Conservation (phyloP, 2,888 invertebrate species). For the Caenorhabditis becei region DNA sequence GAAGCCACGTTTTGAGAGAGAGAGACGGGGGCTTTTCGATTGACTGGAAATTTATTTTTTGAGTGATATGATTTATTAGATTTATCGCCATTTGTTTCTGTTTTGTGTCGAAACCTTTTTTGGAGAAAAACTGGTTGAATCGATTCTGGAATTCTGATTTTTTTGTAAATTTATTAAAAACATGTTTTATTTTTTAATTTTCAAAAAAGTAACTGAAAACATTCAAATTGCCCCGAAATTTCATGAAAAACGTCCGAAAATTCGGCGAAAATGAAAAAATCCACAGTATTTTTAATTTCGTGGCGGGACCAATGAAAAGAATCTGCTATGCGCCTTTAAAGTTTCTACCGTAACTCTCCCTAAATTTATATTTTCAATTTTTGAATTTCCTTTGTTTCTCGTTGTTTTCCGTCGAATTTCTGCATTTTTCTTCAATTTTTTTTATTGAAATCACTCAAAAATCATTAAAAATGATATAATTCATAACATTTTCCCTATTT, state of each 20-base stretch:
- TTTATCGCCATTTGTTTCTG: background rate
- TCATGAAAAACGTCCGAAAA: no score
- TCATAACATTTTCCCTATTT: slow-evolving; percentile 1
- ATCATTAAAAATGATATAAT: background rate
- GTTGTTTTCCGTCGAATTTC: background rate
- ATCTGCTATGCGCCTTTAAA: slow-evolving; percentile 24
- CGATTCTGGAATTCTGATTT: background rate
- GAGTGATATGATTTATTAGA: no score
- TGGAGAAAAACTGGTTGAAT: slow-evolving; percentile 3
- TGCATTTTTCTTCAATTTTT: background rate
- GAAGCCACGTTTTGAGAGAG: slow-evolving; percentile 50
- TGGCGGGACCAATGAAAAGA: background rate
- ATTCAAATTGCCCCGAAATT: no score
- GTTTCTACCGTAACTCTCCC: background rate
- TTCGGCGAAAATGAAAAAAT: no score
- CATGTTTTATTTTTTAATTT: no score
- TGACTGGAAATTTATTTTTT: background rate
- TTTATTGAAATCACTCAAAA: background rate
- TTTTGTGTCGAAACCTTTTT: background rate
- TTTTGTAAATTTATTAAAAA: no score
- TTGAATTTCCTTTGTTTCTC: slow-evolving; percentile 5
- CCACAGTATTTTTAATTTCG: background rate
- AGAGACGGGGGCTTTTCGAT: background rate
- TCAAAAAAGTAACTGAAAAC: no score
- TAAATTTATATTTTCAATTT: slow-evolving; percentile 1